Conservation (phyloP, 2,113 vertebrate genomes). For the Muntiacus muntjak region DNA sequence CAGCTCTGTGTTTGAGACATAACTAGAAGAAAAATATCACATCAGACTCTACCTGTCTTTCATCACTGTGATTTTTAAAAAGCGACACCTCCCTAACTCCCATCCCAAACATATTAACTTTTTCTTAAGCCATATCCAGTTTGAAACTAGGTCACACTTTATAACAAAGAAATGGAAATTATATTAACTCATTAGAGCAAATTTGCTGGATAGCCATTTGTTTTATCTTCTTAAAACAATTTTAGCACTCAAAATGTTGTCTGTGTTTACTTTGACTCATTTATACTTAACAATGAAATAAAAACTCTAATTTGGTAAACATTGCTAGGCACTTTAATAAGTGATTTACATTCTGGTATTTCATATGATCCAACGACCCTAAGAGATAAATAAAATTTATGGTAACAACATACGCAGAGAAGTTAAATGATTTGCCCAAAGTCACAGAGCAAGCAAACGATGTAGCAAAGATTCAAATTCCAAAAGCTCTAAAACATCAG, state of each 20-base stretch:
- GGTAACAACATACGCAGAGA: background rate
- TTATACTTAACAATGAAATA: background rate
- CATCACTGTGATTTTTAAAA: background rate
- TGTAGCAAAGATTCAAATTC: background rate
- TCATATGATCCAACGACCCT: background rate
- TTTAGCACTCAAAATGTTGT: background rate
- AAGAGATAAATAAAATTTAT: background rate
- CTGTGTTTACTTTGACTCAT: background rate
- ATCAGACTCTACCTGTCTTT: constrained; percentile 34
- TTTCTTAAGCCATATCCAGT: background rate
- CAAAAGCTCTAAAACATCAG: background rate
- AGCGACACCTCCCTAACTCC: background rate
- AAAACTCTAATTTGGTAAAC: background rate
- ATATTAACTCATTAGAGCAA: background rate
- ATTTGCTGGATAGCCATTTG: background rate
- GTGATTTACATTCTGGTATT: background rate
- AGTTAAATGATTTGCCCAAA: background rate
- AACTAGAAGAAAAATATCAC: constrained; percentile 42
- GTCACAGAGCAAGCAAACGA: background rate
- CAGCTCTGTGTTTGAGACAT: constrained; percentile 56
- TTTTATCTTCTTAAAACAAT: background rate
- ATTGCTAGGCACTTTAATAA: background rate
- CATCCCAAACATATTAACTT: background rate
- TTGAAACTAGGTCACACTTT: background rate
- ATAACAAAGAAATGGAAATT: background rate